Conservation (phyloP, 2,797 vertebrate genomes). For the Pantherophis alleghaniensis region DNA sequence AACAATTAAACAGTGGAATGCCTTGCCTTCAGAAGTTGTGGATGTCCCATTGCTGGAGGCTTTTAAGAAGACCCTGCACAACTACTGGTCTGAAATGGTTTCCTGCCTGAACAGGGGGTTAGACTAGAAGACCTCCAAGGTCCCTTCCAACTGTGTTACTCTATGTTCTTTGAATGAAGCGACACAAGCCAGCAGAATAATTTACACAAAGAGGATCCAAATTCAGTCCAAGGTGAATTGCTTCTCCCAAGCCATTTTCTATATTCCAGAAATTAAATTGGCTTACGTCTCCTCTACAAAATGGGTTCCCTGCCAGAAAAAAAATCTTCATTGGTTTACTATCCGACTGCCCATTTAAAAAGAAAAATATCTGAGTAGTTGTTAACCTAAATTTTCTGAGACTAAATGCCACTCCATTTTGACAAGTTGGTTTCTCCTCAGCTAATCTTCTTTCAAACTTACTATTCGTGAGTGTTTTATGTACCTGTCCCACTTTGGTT, state of each 20-base stretch:
- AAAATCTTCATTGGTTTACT: background rate
- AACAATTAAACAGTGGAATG: background rate
- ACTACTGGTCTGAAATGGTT: background rate
- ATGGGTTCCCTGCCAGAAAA: background rate
- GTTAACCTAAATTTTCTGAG: background rate
- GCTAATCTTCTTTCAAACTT: background rate
- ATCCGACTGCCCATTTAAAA: background rate
- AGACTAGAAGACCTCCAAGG: background rate
- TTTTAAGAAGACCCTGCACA: background rate
- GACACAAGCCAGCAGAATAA: background rate
- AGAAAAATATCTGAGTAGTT: background rate
- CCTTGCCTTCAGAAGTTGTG: background rate
- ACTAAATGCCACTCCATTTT: background rate
- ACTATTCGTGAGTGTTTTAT: background rate
- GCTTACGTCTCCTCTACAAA: background rate
- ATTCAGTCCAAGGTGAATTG: background rate
- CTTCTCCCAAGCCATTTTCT: background rate
- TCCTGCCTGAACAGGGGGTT: background rate
- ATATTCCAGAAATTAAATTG: background rate
- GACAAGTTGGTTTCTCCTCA: background rate
- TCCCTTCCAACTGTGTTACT: background rate
- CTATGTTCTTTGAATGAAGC: background rate
- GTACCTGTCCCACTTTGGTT: background rate
- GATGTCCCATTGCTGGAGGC: background rate
- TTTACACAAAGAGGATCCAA: background rate